These are phyloP conservation scores for Drosophila sulfurigaster DNA, from an alignment of 1,140 invertebrate species.

Conservation along the genomic window DNA sequence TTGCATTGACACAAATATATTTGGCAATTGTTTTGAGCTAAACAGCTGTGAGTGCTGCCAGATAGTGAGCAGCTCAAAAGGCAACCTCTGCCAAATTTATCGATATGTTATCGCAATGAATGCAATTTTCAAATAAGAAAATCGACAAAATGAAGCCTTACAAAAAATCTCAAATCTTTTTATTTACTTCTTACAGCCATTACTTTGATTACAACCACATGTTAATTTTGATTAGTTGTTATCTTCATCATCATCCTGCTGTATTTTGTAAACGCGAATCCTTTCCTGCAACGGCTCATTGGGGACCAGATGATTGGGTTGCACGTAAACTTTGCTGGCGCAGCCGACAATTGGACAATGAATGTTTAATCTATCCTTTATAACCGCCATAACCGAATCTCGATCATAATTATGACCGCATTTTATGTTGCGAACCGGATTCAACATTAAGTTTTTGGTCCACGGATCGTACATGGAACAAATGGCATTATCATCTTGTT, in stretches of 20 bases:
- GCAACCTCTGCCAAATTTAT: neutral
- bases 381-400: slow-evolving; percentile 39
- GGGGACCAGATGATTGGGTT: slow-evolving; percentile 27
- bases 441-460: slow-evolving; percentile 51
- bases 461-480: slow-evolving; percentile 59
- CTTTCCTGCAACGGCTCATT: slow-evolving; percentile 16
- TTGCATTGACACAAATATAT: slow-evolving; percentile 4
- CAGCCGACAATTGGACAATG: slow-evolving; percentile 58
- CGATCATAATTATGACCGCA: slow-evolving; percentile 65
- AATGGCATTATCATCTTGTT: slow-evolving; percentile 6
- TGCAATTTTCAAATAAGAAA: too few species aligned
- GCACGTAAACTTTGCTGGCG: slow-evolving; percentile 36
- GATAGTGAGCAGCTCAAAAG: neutral
- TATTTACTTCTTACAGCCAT: neutral
- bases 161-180: too few species aligned
- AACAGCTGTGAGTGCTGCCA: slow-evolving; percentile 44
- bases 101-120: slow-evolving; percentile 14
- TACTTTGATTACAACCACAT: neutral
- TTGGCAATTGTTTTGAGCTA: slow-evolving; percentile 31
- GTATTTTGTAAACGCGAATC: neutral
- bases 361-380: slow-evolving; percentile 28
- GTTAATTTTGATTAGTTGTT: neutral
- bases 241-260: slow-evolving; percentile 15
- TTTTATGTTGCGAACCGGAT: slow-evolving; percentile 52
- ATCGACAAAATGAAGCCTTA: too few species aligned